Evolutionary conservation across 2,888 invertebrate species (phyloP).

Genomic region (Rhingia campestris): DNA sequence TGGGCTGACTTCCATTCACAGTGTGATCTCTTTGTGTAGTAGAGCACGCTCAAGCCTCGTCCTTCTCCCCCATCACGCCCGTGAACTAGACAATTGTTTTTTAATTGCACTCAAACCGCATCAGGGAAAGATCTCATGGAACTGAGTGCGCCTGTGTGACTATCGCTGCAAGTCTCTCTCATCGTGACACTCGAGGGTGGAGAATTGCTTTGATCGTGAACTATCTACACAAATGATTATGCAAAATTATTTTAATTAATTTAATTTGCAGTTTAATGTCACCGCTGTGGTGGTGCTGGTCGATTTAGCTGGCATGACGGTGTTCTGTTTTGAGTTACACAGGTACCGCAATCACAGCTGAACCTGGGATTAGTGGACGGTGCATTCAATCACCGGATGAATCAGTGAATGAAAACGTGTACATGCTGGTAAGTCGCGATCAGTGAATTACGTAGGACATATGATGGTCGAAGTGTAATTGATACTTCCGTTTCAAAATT

Average conservation of each 20-base stretch:
- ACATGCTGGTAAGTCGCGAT: constrained; percentile 18
- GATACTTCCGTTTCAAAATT: constrained; percentile 64
- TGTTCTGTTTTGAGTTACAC: constrained; percentile 29
- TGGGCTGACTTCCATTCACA: constrained; percentile 40
- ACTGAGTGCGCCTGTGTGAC: neutral
- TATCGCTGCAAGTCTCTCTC: constrained; percentile 9
- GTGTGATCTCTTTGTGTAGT: constrained; percentile 3
- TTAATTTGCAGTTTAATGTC: constrained; percentile 62
- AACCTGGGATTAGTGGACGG: constrained; percentile 2
- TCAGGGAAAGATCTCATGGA: constrained; percentile 26
- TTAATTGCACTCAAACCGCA: constrained; percentile 44
- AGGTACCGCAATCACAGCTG: constrained; percentile 38
- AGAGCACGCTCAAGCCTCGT: constrained; percentile 4
- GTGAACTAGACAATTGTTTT: constrained; percentile 15
- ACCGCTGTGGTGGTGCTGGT: constrained; percentile 14
- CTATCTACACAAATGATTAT: constrained; percentile 67
- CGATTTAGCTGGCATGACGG: neutral
- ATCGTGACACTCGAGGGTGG: constrained; percentile 67
- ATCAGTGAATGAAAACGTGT: constrained; percentile 61
- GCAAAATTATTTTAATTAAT: constrained; percentile 73
- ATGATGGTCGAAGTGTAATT: constrained; percentile 64
- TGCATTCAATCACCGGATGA: constrained; percentile 48
- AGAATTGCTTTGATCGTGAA: constrained; percentile 73
- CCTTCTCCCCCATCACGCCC: neutral
- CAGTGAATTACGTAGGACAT: constrained; percentile 56